Evolutionary conservation across 2,888 invertebrate species (phyloP), one percentile per base, ranked within the genome.

Genomic region (Lepetodrilus schrolli): DNA sequence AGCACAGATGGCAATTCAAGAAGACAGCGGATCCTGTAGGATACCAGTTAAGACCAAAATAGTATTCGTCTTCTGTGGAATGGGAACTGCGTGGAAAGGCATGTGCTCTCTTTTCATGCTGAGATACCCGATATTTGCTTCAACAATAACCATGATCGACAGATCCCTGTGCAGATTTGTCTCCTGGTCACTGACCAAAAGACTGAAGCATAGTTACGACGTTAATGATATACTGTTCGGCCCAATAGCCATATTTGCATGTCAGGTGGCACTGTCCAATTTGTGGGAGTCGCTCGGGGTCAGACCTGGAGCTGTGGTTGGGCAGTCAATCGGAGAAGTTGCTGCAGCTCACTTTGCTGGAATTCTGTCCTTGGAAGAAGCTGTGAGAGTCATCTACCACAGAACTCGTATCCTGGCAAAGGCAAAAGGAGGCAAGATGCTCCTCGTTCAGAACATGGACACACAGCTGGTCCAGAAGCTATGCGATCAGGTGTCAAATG

Each of bases 41-140:
- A 26, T 10, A 5, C 7, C 8, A 10, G 13, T 17, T n/a, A 21
- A 48, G 20, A 17, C 8, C 4, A 51, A 74, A 0, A 36, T 83
- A 5, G 70, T 84, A 3, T 86, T 84, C 69, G 84, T 86, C 3
- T 87, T 82, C 70, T 80, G 84, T 77, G 86, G 87, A 1, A 84
- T 85, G 69, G 86, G 87, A 5, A 86, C 86, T 17, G 70, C 79
- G 5, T 86, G 86, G 86, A 70, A 70, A 17, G 84, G 84, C 4
- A 87, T 87, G 87, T 82, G 86, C 49, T 66, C 70, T 49, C 80
- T 82, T 47, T 38, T 86, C 58, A 75, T 84, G 70, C 8, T 43
- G 13, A 70, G 66, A 37, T 74, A 75, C 26, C 36, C 58, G 0
- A 70, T 79, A 0, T 86, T 86, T 71, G 58, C 73, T 26, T 68